These are phyloP conservation scores for Amphilophus citrinellus DNA, from an alignment of 2,113 vertebrate species.

Conservation along the genomic window DNA sequence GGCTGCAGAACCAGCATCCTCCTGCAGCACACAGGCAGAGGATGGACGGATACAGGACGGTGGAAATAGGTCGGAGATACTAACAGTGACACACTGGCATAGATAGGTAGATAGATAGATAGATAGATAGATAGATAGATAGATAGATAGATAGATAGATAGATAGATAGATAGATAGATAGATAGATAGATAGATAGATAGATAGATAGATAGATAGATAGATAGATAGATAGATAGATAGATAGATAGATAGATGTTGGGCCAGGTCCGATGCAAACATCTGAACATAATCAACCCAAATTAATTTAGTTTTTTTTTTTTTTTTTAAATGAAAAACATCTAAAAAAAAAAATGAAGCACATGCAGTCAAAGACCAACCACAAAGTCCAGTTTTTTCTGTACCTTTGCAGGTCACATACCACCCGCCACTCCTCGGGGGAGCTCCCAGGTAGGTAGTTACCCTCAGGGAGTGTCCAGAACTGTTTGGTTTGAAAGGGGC, in stretches of 20 bases:
- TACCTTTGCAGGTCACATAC: background rate
- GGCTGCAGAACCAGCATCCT: constrained; percentile 43
- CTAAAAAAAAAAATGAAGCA: background rate
- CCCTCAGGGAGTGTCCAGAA: background rate
- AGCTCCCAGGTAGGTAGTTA: constrained; percentile 4
- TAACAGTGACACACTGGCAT: background rate
- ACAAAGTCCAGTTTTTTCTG: background rate
- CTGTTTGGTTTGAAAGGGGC: background rate
- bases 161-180: too few relatives aligned
- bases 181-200: too few relatives aligned
- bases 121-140: too few relatives aligned
- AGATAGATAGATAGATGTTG: too few relatives aligned
- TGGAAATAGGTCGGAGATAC: constrained; percentile 13
- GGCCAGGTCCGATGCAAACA: too few relatives aligned
- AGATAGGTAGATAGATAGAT: background rate
- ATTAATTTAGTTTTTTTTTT: background rate
- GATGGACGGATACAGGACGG: constrained; percentile 11
- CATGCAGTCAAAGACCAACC: background rate
- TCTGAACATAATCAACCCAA: background rate
- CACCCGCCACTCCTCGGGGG: background rate
- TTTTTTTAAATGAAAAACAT: background rate
- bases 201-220: too few relatives aligned
- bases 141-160: too few relatives aligned
- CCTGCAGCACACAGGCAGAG: constrained; percentile 19
- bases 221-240: too few relatives aligned